Base-by-base conservation (phyloP, 2,113 vertebrate genomes). In the Odontesthes bonariensis region DNA sequence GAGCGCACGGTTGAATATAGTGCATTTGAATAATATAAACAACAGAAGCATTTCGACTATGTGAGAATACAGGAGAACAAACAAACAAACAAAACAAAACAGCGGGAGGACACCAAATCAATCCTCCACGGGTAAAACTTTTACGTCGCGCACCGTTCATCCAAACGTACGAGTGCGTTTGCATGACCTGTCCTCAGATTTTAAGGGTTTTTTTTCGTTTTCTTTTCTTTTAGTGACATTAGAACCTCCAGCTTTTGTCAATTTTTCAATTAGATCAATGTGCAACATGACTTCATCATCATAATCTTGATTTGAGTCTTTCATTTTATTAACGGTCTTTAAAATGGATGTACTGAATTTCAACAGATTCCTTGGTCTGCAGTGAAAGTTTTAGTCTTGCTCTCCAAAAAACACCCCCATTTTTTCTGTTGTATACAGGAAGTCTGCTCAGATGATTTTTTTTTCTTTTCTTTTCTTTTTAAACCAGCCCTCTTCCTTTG, bases 11-110 rank as follows among this genome's bases (percentile, higher is more conserved):
- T 31, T 78, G 55, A 77, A 52, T 83, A 90, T 80, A 81, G 81
- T 83, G 82, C 76, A 83, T 79, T 77, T 88, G 69, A 75, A 71
- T 75, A 90, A 75, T 71, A 38, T 73, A 71, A 86, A 85, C 52
- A 81, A 86, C 54, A 82, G 51, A 89, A 87, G 72, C 69, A 69
- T 72, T 6, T 52, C 79, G 84, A 58, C 54, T 87, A 79, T 47
- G 75, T 78, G 44, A 47, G 33, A 73, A 77, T 68, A 77, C 44
- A 75, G 46, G 10, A 23, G 44, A 61, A 55, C 42, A 55, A 69
- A 69, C 58, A 78, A 77, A 75, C 9, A 11, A 46, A 46, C 13
- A 16, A 46, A 46, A 16, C 12, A 3, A 46, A 46, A 46, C 14
- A 46, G 35, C 35, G 10, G 10, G 35, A 46, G 44, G 44, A 78